These are phyloP conservation scores for Mythimna impura DNA, from an alignment of 2,888 invertebrate species.

Conservation along the genomic window DNA sequence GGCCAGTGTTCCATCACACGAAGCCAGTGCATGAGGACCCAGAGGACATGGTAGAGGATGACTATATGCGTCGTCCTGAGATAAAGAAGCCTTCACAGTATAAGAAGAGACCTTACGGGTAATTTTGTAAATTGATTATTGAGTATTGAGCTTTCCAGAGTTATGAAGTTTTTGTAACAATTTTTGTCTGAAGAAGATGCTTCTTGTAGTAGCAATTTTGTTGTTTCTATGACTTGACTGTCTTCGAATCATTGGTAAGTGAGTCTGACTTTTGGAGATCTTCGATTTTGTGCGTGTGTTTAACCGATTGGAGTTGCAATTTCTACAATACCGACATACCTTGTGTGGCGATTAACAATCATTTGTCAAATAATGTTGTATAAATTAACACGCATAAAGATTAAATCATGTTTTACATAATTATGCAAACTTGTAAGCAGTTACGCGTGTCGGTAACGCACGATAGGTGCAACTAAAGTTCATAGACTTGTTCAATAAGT, in stretches of 20 bases:
- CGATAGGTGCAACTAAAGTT: conserved; percentile 69
- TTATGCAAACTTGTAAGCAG: conserved; percentile 56
- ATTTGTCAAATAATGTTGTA: conserved; percentile 22
- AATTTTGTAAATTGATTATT: conserved; percentile 31
- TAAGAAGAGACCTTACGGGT: conserved; percentile 81
- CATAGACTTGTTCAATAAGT: conserved; percentile 69
- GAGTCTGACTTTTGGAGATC: background rate
- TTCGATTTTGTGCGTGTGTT: background rate
- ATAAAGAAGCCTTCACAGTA: conserved; percentile 75
- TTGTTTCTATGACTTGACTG: background rate
- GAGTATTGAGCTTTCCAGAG: background rate
- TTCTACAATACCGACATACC: conserved; percentile 12
- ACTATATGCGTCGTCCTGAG: conserved; percentile 80
- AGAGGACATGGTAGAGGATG: conserved; percentile 76
- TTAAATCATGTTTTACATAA: conserved; percentile 61
- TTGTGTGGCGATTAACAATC: conserved; percentile 4
- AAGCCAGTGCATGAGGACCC: conserved; percentile 78
- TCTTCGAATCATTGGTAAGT: too few species aligned
- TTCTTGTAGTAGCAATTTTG: background rate
- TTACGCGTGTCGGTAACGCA: conserved; percentile 68
- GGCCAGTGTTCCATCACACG: conserved; percentile 89
- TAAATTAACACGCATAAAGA: conserved; percentile 46
- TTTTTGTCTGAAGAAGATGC: background rate
- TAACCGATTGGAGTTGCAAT: background rate
- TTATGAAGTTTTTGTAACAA: background rate